phyloP scores from a whole-genome alignment of 2,113 vertebrate species.

The Hyperoodon ampullatus region DNA sequence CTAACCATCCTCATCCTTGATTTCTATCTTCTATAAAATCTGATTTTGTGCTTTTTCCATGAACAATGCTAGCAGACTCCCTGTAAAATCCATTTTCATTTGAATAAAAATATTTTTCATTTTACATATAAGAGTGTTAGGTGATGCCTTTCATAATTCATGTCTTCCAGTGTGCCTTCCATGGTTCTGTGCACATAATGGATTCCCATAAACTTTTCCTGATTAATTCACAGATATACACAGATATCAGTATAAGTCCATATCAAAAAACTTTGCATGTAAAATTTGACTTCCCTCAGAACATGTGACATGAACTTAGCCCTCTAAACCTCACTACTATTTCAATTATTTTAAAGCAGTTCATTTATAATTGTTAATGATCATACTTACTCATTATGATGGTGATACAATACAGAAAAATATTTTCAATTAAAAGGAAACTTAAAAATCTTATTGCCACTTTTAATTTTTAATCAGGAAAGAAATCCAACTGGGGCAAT shows the following conservation, averaged over 20 bases:
- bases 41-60: background rate
- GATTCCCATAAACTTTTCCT: background rate
- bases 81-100: background rate
- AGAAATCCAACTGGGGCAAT: background rate
- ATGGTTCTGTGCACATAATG: background rate
- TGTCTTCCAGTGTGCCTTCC: background rate
- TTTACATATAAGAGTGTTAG: background rate
- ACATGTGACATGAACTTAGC: background rate
- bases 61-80: background rate
- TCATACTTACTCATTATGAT: background rate
- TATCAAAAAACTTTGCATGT: background rate
- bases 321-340: background rate
- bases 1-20: background rate
- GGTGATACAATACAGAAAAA: background rate
- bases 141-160: background rate
- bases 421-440: conserved; percentile 27
- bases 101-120: background rate
- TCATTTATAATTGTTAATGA: background rate
- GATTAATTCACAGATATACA: background rate
- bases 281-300: background rate
- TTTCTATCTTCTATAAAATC: background rate
- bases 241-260: background rate
- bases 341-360: background rate
- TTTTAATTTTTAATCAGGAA: conserved; percentile 60
- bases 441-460: background rate